Evolutionary conservation across 92 coral and sea anemone species (phyloP).

Genomic region (Palythoa grandiflora): DNA sequence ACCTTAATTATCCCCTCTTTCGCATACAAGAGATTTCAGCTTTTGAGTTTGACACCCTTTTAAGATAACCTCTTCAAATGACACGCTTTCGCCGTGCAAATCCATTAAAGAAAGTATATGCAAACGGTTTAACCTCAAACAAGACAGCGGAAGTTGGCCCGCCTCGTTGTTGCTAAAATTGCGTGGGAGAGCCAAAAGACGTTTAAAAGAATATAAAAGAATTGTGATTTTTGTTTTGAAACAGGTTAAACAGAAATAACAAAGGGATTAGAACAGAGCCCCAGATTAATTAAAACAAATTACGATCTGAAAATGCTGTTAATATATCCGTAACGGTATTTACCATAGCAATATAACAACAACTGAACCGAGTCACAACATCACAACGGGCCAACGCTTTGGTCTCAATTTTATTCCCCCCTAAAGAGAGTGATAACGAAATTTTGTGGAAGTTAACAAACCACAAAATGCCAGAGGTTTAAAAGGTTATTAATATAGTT

Average conservation of each 20-base stretch:
- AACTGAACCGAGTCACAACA: too few relatives aligned
- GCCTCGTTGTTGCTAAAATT: not conserved
- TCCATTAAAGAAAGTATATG: not conserved
- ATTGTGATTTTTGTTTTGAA: not conserved
- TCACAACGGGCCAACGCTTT: not conserved
- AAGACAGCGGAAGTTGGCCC: conserved; percentile 15
- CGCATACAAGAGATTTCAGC: not conserved
- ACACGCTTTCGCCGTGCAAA: not conserved
- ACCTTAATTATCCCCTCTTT: not conserved
- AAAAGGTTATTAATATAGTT: too few relatives aligned
- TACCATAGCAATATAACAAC: not conserved
- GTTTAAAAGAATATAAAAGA: not conserved
- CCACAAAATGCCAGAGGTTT: not conserved
- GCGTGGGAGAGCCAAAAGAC: conserved; percentile 21
- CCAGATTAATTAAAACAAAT: not conserved
- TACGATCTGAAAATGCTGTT: not conserved
- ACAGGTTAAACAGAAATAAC: not conserved
- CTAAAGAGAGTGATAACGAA: too few relatives aligned
- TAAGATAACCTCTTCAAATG: not conserved
- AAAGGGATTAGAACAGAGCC: not conserved
- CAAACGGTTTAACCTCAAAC: conserved; percentile 14
- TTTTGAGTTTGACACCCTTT: not conserved
- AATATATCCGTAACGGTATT: not conserved
- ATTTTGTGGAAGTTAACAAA: too few relatives aligned
- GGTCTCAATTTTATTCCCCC: not conserved